A percentile compares a stretch with the other conserved stretches of the same genome.
Evolutionary conservation across 1,140 invertebrate genomes (phyloP).

Genomic region (Venturia canescens): DNA sequence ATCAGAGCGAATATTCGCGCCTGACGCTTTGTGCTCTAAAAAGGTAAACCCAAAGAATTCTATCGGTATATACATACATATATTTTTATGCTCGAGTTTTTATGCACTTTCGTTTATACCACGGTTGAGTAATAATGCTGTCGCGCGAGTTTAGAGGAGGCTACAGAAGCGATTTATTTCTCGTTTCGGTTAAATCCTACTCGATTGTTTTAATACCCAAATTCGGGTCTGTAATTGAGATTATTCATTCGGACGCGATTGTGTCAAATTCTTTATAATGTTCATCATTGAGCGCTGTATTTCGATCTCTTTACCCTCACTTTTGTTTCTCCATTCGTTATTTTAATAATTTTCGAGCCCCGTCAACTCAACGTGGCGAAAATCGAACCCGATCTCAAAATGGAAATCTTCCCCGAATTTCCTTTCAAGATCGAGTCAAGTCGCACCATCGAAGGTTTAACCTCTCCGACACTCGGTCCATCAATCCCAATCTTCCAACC

Average conservation of each 20-base stretch:
- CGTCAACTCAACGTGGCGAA: conserved; percentile 31
- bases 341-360: not conserved
- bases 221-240: conserved; percentile 13
- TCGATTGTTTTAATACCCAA: conserved; percentile 1
- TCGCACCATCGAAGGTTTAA: not conserved
- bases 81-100: not conserved
- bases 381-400: conserved; percentile 58
- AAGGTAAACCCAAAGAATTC: conserved; percentile 23
- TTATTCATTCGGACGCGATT: conserved; percentile 26
- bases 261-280: not conserved
- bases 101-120: not conserved
- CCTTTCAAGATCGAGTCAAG: conserved; percentile 61
- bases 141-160: not conserved
- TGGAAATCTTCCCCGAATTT: conserved; percentile 76
- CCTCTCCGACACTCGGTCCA: not conserved
- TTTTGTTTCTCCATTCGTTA: conserved; percentile 37
- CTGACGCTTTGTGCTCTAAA: not conserved
- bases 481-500: not conserved
- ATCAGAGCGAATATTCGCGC: conserved; percentile 14
- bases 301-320: conserved; percentile 39
- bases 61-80: conserved; percentile 3
- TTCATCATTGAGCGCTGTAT: not conserved
- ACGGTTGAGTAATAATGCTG: too few relatives aligned
- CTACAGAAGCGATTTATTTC: conserved; percentile 11
- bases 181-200: not conserved